Evolutionary conservation across 1,140 invertebrate species (phyloP).

Genomic region (Drosophila obscura): DNA sequence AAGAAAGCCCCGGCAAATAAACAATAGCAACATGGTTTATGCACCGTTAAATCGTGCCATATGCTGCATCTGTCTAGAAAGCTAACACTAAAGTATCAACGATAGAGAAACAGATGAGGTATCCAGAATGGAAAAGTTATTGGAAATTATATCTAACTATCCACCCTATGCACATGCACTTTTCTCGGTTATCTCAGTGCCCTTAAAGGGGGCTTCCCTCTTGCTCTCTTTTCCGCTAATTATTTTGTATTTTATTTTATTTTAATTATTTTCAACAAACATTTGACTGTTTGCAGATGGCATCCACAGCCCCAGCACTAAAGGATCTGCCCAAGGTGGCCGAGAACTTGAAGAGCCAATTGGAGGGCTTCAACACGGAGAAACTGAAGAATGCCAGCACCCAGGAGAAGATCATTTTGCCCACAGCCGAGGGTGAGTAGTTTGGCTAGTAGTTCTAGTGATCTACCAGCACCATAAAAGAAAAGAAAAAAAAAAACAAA

Average conservation of each 20-base stretch:
- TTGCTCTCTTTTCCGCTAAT: neutral
- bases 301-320: conserved; percentile 87
- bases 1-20: too few species aligned
- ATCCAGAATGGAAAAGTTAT: too few species aligned
- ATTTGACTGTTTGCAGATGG: conserved; percentile 59
- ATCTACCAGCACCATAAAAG: neutral
- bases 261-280: neutral
- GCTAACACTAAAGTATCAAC: too few species aligned
- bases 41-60: too few species aligned
- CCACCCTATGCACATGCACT: too few species aligned
- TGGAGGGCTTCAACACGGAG: conserved; percentile 93
- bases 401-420: conserved; percentile 93
- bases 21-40: too few species aligned
- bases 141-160: too few species aligned
- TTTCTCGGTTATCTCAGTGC: too few species aligned
- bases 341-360: conserved; percentile 92
- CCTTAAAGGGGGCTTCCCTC: neutral
- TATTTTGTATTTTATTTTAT: neutral
- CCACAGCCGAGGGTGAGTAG: conserved; percentile 92
- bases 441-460: neutral
- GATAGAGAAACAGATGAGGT: too few species aligned
- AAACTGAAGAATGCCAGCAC: conserved; percentile 93
- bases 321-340: conserved; percentile 96
- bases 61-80: too few species aligned
- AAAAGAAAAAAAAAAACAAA: conserved; percentile 30